Percentiles rank a stretch among this genome's conserved stretches.
Evolutionary conservation across 2,797 vertebrate species (phyloP).

Genomic region (Phaenicophaeus curvirostris): DNA sequence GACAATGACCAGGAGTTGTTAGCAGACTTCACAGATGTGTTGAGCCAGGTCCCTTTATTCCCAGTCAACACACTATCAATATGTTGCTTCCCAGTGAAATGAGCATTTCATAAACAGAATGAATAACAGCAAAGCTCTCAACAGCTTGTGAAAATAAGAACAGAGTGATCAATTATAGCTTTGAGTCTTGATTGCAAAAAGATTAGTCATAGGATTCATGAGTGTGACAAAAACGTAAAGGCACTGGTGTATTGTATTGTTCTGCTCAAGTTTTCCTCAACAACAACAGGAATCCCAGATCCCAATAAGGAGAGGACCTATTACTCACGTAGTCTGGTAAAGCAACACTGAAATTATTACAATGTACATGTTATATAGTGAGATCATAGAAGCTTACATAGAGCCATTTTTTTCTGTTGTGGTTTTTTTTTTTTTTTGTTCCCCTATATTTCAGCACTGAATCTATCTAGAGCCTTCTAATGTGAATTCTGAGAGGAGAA

Average conservation of each 20-base stretch:
- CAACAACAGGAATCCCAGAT: neutral
- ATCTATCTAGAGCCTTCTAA: constrained; percentile 14
- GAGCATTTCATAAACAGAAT: constrained; percentile 9
- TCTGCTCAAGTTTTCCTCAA: constrained; percentile 14
- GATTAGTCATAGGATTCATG: neutral
- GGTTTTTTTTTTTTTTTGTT: neutral
- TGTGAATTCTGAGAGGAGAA: constrained; percentile 12
- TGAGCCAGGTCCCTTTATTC: neutral
- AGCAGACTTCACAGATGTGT: neutral
- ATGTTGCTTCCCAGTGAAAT: neutral
- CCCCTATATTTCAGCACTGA: neutral
- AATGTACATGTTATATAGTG: neutral
- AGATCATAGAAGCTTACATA: neutral
- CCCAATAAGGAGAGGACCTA: neutral
- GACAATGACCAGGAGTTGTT: neutral
- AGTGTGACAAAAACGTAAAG: neutral
- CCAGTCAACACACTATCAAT: neutral
- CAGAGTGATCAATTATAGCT: constrained; percentile 6
- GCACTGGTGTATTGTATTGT: neutral
- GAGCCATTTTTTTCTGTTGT: neutral
- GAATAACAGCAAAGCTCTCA: constrained; percentile 2
- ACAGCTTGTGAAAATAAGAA: constrained; percentile 20
- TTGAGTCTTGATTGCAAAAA: constrained; percentile 1
- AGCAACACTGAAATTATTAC: neutral
- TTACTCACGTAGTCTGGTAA: neutral